phyloP scores from a whole-genome alignment of 2,113 vertebrate genomes.

The Ginglymostoma cirratum region DNA sequence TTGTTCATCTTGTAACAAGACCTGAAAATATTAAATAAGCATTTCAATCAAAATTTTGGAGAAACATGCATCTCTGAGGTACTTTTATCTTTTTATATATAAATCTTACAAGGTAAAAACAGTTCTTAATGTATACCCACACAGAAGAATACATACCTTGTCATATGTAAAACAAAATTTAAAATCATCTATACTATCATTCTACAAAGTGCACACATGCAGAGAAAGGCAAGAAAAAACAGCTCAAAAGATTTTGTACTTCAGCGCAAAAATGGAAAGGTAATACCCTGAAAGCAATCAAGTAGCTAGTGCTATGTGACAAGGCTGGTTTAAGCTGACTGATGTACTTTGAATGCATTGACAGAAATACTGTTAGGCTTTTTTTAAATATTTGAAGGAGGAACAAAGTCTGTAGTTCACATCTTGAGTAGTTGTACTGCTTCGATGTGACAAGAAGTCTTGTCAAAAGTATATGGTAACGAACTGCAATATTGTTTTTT shows the following conservation, averaged over 20 bases:
- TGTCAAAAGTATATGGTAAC: conserved; percentile 24
- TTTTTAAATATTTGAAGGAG: background rate
- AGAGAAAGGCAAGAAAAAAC: background rate
- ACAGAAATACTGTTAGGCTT: conserved; percentile 16
- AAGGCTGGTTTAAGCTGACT: background rate
- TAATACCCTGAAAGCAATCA: conserved; percentile 21
- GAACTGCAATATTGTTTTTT: background rate
- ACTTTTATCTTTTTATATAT: conserved; percentile 34
- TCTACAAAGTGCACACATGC: conserved; percentile 35
- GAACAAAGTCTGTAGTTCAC: background rate
- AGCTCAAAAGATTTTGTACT: background rate
- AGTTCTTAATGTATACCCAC: conserved; percentile 25
- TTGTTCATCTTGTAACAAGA: conserved; percentile 19
- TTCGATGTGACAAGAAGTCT: background rate
- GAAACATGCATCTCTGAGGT: conserved; percentile 35
- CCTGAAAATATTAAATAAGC: conserved; percentile 32
- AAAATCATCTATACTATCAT: background rate
- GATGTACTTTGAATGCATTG: background rate
- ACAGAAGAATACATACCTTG: conserved; percentile 30
- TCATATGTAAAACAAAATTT: conserved; percentile 19
- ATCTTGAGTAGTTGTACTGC: background rate
- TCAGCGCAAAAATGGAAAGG: conserved; percentile 4
- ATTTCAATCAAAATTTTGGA: conserved; percentile 34
- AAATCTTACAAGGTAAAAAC: conserved; percentile 37
- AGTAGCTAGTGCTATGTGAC: background rate